phyloP scores from a whole-genome alignment of 2,888 invertebrate species.

The Mantis religiosa region DNA sequence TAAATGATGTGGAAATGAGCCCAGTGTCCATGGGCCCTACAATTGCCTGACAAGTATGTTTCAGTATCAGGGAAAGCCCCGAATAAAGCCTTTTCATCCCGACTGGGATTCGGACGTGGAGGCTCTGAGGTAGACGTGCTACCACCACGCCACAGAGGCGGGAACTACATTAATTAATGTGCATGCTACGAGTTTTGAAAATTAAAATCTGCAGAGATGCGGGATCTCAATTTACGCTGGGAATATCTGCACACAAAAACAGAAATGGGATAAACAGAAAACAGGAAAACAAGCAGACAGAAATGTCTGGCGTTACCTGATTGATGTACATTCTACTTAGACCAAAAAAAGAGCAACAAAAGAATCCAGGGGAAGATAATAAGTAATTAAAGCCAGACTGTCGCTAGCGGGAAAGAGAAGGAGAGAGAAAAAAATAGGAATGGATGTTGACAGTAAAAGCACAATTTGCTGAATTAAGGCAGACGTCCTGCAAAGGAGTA shows the following conservation, averaged over 20 bases:
- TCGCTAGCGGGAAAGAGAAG: background rate
- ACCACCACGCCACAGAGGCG: too few relatives aligned
- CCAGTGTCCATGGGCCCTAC: too few relatives aligned
- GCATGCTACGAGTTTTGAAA: too few relatives aligned
- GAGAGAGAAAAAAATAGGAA: background rate
- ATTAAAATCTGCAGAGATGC: too few relatives aligned
- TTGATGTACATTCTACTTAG: background rate
- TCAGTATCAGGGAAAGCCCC: too few relatives aligned
- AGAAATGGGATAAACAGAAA: background rate
- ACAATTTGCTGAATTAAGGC: background rate
- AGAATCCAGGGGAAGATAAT: background rate
- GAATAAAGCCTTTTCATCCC: too few relatives aligned
- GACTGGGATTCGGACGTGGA: too few relatives aligned
- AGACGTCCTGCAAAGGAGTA: background rate
- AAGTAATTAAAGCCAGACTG: background rate
- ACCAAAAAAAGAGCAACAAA: background rate
- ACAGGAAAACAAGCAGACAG: background rate
- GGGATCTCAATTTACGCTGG: background rate
- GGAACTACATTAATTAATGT: too few relatives aligned
- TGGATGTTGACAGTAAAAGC: background rate
- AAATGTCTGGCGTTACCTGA: background rate
- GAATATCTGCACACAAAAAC: background rate
- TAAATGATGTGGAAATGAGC: too few relatives aligned
- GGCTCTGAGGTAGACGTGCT: too few relatives aligned
- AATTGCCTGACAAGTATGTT: too few relatives aligned